Base-by-base conservation (phyloP, 1,140 invertebrate species). In the Matsumurasca onukii region DNA sequence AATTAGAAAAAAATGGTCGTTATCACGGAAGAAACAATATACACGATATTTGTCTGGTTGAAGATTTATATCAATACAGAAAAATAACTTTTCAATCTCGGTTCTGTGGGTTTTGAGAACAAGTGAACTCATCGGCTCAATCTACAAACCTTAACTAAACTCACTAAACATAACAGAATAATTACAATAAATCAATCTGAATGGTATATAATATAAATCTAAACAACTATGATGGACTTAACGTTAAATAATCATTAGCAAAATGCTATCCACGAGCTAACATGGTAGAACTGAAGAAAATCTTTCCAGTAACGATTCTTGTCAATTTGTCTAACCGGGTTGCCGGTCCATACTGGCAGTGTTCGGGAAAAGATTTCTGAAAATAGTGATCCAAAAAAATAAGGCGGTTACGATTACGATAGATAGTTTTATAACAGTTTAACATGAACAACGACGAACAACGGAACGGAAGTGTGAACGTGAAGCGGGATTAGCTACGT, bases 231-330 rank as follows among this genome's bases (percentile, higher is more conserved):
- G 24, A 27, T 24, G 55, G 25, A 59, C 55, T 59, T 22, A 59
- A 59, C 49, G 20, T 22, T 27, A 27, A 59, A 59, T 59, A 59
- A 59, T 59, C 30, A 59, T 27, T 9, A 27, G 55, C 55, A 27
- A 59, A 25, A 22, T 59, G 30, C 25, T 25, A 59, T 59, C 9
- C 24, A 27, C 25, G 55, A 59, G 55, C 55, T 59, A 59, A 59
- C 55, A 22, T 27, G 55, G 30, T 27, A 59, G 55, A 27, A 59
- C 55, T 27, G 55, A 59, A 59, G 55, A 27, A 27, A 59, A 59
- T 59, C 55, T 59, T 59, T 59, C 55, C 55, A 59, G 55, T 59
- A 59, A 59, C 55, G 55, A 59, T 59, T 59, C 55, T 13, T 59
- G 55, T 24, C 55, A 29, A 24, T 25, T 59, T 24, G 30, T 27